phyloP scores from a whole-genome alignment of 2,888 invertebrate genomes.

The Drosophila neotestacea region DNA sequence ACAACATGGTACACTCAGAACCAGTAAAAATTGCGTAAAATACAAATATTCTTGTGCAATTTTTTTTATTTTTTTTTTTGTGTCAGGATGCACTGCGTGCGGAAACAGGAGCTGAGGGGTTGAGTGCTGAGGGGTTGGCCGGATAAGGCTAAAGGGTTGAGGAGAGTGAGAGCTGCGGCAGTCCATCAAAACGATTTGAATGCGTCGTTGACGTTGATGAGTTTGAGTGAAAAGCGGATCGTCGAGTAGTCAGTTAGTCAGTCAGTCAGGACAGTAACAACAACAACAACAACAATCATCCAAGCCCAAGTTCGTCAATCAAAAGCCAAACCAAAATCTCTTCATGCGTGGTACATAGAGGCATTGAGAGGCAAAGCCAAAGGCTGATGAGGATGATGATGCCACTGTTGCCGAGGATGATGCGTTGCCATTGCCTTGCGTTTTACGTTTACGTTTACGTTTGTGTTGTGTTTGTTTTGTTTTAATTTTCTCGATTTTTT shows the following conservation, averaged over 20 bases:
- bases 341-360: constrained; percentile 76
- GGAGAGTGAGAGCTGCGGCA: constrained; percentile 48
- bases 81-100: constrained; percentile 66
- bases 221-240: constrained; percentile 75
- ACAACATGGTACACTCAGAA: constrained; percentile 36
- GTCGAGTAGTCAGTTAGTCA: constrained; percentile 29
- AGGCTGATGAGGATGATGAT: constrained; percentile 67
- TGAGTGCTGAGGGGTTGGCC: constrained; percentile 16
- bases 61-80: constrained; percentile 49
- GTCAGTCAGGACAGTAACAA: constrained; percentile 28
- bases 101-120: constrained; percentile 16
- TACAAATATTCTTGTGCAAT: constrained; percentile 74
- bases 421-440: constrained; percentile 46
- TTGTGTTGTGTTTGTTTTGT: constrained; percentile 80
- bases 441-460: constrained; percentile 30
- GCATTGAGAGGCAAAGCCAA: constrained; percentile 71
- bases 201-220: constrained; percentile 84
- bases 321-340: constrained; percentile 83
- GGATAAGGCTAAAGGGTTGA: constrained; percentile 24
- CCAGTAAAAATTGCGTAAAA: constrained; percentile 80
- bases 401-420: constrained; percentile 48
- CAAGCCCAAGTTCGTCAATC: constrained; percentile 77
- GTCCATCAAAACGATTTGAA: constrained; percentile 84
- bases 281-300: constrained; percentile 37
- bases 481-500: constrained; percentile 84